Conservation (phyloP, 2,113 vertebrate genomes). For the Numida meleagris region DNA sequence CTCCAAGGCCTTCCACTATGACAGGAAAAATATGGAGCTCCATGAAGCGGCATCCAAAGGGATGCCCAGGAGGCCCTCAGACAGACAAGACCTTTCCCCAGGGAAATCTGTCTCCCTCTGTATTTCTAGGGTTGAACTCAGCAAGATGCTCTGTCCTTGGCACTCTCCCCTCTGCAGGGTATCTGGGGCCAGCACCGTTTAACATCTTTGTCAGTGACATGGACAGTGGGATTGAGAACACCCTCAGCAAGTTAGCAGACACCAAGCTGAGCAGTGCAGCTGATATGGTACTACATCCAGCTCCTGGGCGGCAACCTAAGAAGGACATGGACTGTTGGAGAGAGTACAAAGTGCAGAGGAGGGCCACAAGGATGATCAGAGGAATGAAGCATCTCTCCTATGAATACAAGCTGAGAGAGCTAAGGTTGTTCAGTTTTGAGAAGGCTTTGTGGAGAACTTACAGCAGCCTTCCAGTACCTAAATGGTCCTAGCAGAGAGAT, state of each 20-base stretch:
- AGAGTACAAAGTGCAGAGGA: background rate
- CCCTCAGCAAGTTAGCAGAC: background rate
- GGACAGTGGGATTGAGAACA: background rate
- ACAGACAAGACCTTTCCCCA: background rate
- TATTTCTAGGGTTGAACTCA: background rate
- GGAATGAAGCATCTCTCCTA: background rate
- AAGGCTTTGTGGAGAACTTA: background rate
- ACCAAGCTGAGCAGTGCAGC: background rate
- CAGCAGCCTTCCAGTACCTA: background rate
- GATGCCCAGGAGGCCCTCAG: background rate
- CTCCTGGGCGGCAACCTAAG: background rate
- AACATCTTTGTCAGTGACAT: background rate
- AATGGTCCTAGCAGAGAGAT: background rate
- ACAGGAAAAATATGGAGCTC: background rate
- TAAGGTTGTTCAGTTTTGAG: background rate
- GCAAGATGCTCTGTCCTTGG: background rate
- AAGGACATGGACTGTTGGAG: background rate
- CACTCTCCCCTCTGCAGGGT: background rate
- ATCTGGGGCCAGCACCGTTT: background rate
- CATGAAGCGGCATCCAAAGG: background rate
- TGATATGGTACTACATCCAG: background rate
- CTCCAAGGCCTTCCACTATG: background rate
- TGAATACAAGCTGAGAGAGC: background rate
- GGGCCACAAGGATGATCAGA: background rate
- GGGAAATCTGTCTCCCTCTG: background rate